phyloP scores from a whole-genome alignment of 1,140 invertebrate genomes.

The Achatina immaculata region DNA sequence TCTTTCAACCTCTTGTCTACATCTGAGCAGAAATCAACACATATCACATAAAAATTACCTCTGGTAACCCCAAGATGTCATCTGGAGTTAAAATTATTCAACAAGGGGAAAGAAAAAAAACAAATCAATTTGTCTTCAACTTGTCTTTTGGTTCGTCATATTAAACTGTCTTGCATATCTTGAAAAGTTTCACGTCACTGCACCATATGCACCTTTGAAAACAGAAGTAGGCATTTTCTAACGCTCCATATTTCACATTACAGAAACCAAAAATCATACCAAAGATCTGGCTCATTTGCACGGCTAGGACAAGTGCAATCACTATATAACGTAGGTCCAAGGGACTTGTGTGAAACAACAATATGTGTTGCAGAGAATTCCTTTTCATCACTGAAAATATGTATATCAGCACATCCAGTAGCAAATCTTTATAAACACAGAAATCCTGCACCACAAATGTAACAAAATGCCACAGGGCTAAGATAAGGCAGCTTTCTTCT shows the following conservation, averaged over 20 bases:
- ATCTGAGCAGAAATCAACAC: no score
- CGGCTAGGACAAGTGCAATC: neutral
- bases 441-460: neutral
- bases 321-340: neutral
- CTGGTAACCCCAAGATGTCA: no score
- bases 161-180: neutral
- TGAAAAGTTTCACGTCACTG: no score
- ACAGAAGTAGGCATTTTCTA: neutral
- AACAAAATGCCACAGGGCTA: neutral
- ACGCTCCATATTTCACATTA: neutral
- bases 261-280: neutral
- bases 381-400: neutral
- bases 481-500: constrained; percentile 33
- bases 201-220: neutral
- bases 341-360: neutral
- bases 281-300: neutral
- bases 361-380: neutral
- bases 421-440: neutral
- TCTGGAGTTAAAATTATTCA: no score
- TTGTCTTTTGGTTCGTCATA: neutral
- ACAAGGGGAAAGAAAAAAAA: no score
- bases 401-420: constrained; percentile 1
- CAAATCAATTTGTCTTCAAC: no score
- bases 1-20: no score
- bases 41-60: no score